phyloP scores from a whole-genome alignment of 2,888 invertebrate genomes.

The Eulithis prunata region DNA sequence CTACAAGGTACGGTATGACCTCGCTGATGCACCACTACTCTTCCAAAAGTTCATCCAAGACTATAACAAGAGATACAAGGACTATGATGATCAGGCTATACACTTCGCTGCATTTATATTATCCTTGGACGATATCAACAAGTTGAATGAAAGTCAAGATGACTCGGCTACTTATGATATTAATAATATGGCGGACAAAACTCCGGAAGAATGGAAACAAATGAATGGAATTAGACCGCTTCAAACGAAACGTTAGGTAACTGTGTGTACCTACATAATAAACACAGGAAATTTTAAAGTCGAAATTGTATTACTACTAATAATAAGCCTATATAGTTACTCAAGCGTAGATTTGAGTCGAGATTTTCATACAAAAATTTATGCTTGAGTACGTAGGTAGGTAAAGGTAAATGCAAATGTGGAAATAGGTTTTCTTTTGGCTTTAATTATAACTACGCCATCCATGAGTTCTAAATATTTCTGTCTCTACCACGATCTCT shows the following conservation, averaged over 20 bases:
- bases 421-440: too few relatives aligned
- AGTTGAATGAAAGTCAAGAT: slow-evolving; percentile 5
- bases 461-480: too few relatives aligned
- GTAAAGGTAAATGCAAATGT: too few relatives aligned
- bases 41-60: slow-evolving; percentile 50
- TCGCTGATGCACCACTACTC: slow-evolving; percentile 42
- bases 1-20: slow-evolving; percentile 11
- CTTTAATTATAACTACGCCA: too few relatives aligned
- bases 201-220: neutral
- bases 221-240: neutral
- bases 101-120: slow-evolving; percentile 46
- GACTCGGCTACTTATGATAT: slow-evolving; percentile 8
- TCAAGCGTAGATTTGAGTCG: too few relatives aligned
- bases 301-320: too few relatives aligned
- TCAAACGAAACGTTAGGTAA: neutral
- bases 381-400: too few relatives aligned
- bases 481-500: too few relatives aligned
- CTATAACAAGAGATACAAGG: slow-evolving; percentile 45
- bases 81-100: slow-evolving; percentile 42
- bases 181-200: slow-evolving; percentile 10
- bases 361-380: too few relatives aligned
- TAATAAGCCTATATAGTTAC: too few relatives aligned
- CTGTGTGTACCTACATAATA: too few relatives aligned
- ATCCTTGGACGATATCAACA: slow-evolving; percentile 25
- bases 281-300: too few relatives aligned